phyloP scores from a whole-genome alignment of 2,113 vertebrate species.

The Neolamprologus hecqui region DNA sequence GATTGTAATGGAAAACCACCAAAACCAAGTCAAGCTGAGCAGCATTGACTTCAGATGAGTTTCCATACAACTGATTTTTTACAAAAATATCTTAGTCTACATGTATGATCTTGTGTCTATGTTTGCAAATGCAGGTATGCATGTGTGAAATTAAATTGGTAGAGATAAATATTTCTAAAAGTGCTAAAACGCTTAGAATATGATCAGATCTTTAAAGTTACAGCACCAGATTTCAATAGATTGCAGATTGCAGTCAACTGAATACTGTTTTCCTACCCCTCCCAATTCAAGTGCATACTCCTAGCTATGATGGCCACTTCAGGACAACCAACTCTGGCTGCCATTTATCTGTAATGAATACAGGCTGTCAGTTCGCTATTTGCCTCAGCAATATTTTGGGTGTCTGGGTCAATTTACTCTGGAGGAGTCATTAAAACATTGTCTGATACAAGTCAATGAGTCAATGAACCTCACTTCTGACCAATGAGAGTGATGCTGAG shows the following conservation, averaged over 20 bases:
- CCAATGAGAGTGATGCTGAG: neutral
- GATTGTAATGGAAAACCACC: neutral
- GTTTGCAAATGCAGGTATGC: neutral
- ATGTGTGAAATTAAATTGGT: neutral
- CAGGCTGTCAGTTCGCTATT: neutral
- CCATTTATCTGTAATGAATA: neutral
- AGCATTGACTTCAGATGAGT: neutral
- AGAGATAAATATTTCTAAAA: constrained; percentile 1
- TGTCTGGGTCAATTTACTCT: neutral
- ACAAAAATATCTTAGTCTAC: neutral
- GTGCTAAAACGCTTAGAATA: neutral
- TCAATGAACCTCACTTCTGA: neutral
- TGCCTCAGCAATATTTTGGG: neutral
- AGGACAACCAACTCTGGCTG: neutral
- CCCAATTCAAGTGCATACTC: neutral
- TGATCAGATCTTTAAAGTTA: neutral
- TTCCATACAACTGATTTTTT: neutral
- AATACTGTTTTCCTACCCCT: neutral
- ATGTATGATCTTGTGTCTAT: neutral
- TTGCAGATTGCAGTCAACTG: neutral
- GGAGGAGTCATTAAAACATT: neutral
- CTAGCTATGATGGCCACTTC: neutral
- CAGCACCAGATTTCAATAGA: neutral
- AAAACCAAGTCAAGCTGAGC: neutral
- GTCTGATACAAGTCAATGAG: neutral